A percentile compares a stretch with the other conserved stretches of the same genome.
These are phyloP conservation scores for Eupelmus urozonus DNA, from an alignment of 2,888 invertebrate species.

Conservation along the genomic window DNA sequence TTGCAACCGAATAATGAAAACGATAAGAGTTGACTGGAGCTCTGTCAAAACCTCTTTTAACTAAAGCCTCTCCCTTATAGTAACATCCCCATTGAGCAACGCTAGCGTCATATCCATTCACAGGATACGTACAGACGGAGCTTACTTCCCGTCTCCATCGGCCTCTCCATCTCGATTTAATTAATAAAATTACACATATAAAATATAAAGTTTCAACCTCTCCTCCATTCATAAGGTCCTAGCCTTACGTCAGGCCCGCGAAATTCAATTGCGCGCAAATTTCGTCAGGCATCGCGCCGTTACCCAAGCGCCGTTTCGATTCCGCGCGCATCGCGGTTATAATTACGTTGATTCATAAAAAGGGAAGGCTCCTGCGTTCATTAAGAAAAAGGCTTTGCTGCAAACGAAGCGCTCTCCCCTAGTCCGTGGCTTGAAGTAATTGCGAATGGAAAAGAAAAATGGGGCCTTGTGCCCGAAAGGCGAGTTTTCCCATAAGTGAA, in stretches of 20 bases:
- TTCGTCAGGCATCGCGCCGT: slow-evolving; percentile 16
- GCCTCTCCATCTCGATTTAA: slow-evolving; percentile 18
- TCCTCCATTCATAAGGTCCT: neutral
- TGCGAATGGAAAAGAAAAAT: no score
- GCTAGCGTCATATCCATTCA: neutral
- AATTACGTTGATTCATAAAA: slow-evolving; percentile 44
- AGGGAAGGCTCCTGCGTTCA: slow-evolving; percentile 1
- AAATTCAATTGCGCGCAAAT: neutral
- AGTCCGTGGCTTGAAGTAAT: neutral
- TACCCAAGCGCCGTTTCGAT: slow-evolving; percentile 6
- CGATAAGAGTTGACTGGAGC: no score
- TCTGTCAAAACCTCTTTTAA: neutral
- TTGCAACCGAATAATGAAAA: slow-evolving; percentile 4
- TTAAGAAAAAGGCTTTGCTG: slow-evolving; percentile 13
- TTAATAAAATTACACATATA: slow-evolving; percentile 38
- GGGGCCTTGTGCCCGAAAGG: slow-evolving; percentile 34
- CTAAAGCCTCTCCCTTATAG: slow-evolving; percentile 1
- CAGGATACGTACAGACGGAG: slow-evolving; percentile 26
- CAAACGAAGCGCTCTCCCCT: neutral
- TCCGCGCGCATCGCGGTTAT: slow-evolving; percentile 6
- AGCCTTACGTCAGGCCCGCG: neutral
- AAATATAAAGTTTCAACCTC: slow-evolving; percentile 15
- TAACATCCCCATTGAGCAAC: slow-evolving; percentile 32
- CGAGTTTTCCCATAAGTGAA: slow-evolving; percentile 41
- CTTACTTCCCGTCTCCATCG: neutral